Evolutionary conservation across 2,888 invertebrate species (phyloP), one percentile per base, ranked within the genome.

Genomic region (Hypomecis punctinalis): DNA sequence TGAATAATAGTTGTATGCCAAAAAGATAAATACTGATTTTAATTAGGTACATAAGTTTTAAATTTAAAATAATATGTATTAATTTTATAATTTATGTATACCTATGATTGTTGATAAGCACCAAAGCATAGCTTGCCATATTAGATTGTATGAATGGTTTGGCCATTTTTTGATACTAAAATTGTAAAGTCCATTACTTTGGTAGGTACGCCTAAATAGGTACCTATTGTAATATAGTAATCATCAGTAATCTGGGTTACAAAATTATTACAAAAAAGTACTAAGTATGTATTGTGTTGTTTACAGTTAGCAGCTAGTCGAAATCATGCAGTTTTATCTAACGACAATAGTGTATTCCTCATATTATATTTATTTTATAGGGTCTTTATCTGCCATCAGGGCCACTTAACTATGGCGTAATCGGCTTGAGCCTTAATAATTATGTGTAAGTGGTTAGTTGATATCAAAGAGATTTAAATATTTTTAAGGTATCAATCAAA

Each of bases 61-160:
- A 23, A 23, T 2, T 23, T 23, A 23, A 52, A 42, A 10, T 40
- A 40, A 40, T 23, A n/a, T n/a, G n/a, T n/a, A 23, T 52, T 52
- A 36, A 49, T 49, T 49, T 49, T 11, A 37, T 36, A 11, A n/a
- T 23, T 9, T 10, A 40, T 8, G 8, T 40, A 8, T 49, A 40
- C 6, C n/a, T 42, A 42, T 40, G 23, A 52, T 7, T 80, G 79
- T 85, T 83, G 77, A 83, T 86, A 83, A 82, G 89, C 86, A 90
- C 92, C 92, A 92, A 93, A 93, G 91, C 86, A 77, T 87, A 88
- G 84, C 90, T 92, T 93, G 93, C 93, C 93, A 93, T 93, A 91
- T 86, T 91, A 91, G 90, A 82, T 82, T 82, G 77, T 83, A 86
- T 81, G 85, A 73, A 75, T 75, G 74, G 81, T 75, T 80, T 78